Base-by-base conservation (phyloP, 1,140 invertebrate genomes). In the Homalodisca vitripennis region DNA sequence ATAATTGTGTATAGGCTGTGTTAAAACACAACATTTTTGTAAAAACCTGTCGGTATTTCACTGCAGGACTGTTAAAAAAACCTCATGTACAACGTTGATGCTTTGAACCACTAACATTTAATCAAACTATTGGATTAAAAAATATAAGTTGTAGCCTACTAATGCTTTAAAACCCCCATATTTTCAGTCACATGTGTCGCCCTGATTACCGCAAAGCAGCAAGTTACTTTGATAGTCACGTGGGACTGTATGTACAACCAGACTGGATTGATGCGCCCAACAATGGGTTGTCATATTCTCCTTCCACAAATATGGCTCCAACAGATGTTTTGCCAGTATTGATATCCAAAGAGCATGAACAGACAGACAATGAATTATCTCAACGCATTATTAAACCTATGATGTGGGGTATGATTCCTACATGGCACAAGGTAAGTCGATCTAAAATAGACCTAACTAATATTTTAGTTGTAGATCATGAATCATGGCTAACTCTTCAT, bases 381-480 rank as follows among this genome's bases (percentile, higher is more conserved):
- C 79, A 82, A 17, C 80, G 82, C 70, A 74, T 87, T 13, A 71
- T 93, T 0, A 85, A 87, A 71, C 88, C 90, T 1, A 92, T 92
- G 91, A 84, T 90, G 79, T 95, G 92, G 92, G 92, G 92, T 27
- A 86, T 94, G 77, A 89, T 93, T 70, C 92, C 92, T 6, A 85
- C 85, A 12, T 94, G 91, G 90, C 88, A 91, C 76, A 89, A 89
- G 78, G 89, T 86, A 10, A 41, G 34, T 41, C n/a, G n/a, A 78
- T 13, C 12, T 67, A 14, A 62, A 32, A 34, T n/a, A 46, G 2
- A 27, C 48, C 29, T n/a, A 34, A 31, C 17, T 17, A 31, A 22
- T 67, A 2, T 13, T 10, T 29, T 26, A 20, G 17, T 3, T n/a
- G 14, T 53, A n/a, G 3, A 17, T 10, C 34, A 6, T 41, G n/a